phyloP scores from a whole-genome alignment of 2,797 vertebrate genomes.

The Clarias laeviceps region DNA sequence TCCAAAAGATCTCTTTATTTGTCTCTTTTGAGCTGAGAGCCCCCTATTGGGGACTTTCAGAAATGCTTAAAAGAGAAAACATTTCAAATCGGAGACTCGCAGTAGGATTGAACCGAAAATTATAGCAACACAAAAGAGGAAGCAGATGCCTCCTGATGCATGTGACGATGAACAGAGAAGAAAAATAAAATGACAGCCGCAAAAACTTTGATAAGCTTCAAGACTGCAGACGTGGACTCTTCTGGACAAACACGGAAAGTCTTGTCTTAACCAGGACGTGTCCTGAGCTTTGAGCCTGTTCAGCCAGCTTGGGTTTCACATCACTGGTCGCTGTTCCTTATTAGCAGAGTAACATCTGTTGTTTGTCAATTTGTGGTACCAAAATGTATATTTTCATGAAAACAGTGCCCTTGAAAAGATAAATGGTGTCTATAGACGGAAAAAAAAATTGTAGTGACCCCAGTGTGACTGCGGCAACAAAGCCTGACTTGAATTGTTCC shows the following conservation, averaged over 20 bases:
- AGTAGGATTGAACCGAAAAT: conserved; percentile 5
- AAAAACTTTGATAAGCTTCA: not conserved
- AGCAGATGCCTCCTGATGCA: not conserved
- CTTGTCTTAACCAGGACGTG: not conserved
- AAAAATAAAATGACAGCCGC: not conserved
- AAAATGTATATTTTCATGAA: not conserved
- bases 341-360: not conserved
- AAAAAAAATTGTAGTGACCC: not conserved
- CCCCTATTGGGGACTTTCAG: conserved; percentile 68
- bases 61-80: not conserved
- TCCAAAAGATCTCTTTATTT: not conserved
- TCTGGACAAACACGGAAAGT: conserved; percentile 6
- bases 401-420: not conserved
- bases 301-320: not conserved
- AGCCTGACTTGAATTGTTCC: not conserved
- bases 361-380: not conserved
- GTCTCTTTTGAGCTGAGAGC: conserved; percentile 63
- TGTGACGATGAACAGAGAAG: conserved; percentile 19
- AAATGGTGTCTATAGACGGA: not conserved
- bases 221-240: conserved; percentile 16
- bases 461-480: not conserved
- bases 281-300: conserved; percentile 6
- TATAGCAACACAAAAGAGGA: conserved; percentile 17
- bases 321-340: not conserved
- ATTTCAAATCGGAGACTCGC: conserved; percentile 7